Evolutionary conservation across 2,797 vertebrate genomes (phyloP).

Genomic region (Hypotaenidia philippensis): DNA sequence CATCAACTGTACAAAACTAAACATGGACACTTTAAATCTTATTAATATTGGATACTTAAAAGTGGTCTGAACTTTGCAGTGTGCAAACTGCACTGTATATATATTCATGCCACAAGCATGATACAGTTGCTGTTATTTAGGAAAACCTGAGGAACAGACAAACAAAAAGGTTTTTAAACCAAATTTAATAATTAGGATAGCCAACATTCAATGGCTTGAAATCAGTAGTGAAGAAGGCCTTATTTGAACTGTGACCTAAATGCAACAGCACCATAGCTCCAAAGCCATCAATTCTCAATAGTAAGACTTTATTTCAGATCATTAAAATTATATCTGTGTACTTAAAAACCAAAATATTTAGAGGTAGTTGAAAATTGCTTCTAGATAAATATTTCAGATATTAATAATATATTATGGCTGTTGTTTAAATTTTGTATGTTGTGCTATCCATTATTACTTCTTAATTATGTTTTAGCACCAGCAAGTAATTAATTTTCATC

Average conservation of each 20-base stretch:
- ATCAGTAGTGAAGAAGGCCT: neutral
- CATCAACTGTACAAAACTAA: neutral
- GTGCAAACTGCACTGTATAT: neutral
- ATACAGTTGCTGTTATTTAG: neutral
- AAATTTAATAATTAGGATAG: neutral
- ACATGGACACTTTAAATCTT: neutral
- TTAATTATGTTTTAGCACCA: conserved; percentile 3
- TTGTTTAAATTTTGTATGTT: neutral
- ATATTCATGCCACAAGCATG: neutral
- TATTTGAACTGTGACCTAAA: neutral
- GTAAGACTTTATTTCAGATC: neutral
- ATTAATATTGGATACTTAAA: neutral
- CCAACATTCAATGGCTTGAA: neutral
- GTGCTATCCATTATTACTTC: neutral
- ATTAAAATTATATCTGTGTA: neutral
- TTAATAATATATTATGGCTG: neutral
- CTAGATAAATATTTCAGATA: neutral
- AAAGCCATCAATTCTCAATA: neutral
- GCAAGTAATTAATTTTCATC: conserved; percentile 48
- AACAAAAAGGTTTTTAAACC: neutral
- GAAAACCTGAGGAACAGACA: neutral
- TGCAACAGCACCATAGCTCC: neutral
- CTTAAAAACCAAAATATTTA: neutral
- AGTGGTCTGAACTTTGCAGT: neutral
- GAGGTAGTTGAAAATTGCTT: neutral